Conservation (phyloP, 2,888 invertebrate species). For the Rotaria magnacalcarata region DNA sequence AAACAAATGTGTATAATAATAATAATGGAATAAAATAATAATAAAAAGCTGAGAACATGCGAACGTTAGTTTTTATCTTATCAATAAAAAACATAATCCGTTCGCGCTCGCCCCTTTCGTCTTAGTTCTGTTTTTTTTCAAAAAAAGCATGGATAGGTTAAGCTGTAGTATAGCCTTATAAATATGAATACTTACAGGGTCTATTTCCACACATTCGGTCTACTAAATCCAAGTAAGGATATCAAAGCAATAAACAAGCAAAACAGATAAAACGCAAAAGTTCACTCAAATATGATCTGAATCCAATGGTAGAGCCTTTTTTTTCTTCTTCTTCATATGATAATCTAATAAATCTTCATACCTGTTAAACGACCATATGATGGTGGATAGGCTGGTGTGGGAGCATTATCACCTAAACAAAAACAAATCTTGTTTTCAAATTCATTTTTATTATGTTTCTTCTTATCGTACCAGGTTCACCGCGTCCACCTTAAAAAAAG, state of each 20-base stretch:
- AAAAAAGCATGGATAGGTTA: background rate
- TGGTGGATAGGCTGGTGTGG: background rate
- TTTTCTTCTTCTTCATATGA: too few species aligned
- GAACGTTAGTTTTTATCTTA: background rate
- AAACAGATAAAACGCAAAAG: background rate
- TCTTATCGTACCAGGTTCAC: conserved; percentile 23
- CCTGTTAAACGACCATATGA: background rate
- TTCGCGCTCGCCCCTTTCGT: background rate
- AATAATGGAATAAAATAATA: background rate
- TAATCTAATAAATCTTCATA: background rate
- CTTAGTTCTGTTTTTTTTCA: background rate
- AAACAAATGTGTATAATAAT: background rate
- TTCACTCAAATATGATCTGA: background rate
- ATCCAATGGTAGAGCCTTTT: background rate
- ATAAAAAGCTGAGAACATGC: background rate
- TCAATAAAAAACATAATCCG: background rate
- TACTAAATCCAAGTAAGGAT: conserved; percentile 22
- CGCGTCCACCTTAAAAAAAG: conserved; percentile 7
- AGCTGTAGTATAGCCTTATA: background rate
- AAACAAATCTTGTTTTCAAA: background rate
- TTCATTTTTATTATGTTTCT: background rate
- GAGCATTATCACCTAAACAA: background rate
- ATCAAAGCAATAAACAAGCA: background rate
- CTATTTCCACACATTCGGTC: background rate
- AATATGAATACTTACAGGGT: background rate